These are phyloP conservation scores for Oxyteleia sp. DNA, from an alignment of 2,888 invertebrate species.

Conservation along the genomic window DNA sequence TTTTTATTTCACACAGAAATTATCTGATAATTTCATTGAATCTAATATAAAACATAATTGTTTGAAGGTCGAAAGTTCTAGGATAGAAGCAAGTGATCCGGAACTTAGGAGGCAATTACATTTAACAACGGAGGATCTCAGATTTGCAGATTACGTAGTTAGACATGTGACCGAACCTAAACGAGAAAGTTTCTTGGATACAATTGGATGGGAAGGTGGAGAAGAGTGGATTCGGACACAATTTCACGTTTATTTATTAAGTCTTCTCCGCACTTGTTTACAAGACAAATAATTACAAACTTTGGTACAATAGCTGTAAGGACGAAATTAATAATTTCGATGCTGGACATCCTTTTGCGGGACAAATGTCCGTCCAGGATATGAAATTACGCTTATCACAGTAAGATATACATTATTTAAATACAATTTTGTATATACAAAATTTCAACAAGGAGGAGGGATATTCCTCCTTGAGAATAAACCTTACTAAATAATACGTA, in stretches of 20 bases:
- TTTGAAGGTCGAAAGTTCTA: slow-evolving; percentile 92
- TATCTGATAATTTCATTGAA: no score
- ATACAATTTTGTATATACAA: background rate
- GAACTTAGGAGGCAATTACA: slow-evolving; percentile 94
- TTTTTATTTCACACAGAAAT: no score
- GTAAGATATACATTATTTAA: slow-evolving; percentile 91
- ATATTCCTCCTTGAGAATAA: no score
- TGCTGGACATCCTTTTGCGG: slow-evolving; percentile 97
- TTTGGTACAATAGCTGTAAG: slow-evolving; percentile 91
- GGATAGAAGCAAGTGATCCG: slow-evolving; percentile 94
- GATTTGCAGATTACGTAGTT: slow-evolving; percentile 98
- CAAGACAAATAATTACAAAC: slow-evolving; percentile 95
- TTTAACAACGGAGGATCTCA: slow-evolving; percentile 97
- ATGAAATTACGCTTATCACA: slow-evolving; percentile 97
- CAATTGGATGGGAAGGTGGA: slow-evolving; percentile 96
- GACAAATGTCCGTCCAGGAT: slow-evolving; percentile 97
- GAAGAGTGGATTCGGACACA: slow-evolving; percentile 99
- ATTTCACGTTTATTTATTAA: slow-evolving; percentile 95
- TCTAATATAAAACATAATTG: no score
- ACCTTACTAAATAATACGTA: no score
- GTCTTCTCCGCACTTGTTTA: slow-evolving; percentile 93
- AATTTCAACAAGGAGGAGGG: no score
- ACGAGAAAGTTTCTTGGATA: slow-evolving; percentile 92
- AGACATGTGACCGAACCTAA: slow-evolving; percentile 90
- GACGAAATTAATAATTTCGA: slow-evolving; percentile 86